Conservation (phyloP, 2,113 vertebrate species). For the Festucalex cinctus region DNA sequence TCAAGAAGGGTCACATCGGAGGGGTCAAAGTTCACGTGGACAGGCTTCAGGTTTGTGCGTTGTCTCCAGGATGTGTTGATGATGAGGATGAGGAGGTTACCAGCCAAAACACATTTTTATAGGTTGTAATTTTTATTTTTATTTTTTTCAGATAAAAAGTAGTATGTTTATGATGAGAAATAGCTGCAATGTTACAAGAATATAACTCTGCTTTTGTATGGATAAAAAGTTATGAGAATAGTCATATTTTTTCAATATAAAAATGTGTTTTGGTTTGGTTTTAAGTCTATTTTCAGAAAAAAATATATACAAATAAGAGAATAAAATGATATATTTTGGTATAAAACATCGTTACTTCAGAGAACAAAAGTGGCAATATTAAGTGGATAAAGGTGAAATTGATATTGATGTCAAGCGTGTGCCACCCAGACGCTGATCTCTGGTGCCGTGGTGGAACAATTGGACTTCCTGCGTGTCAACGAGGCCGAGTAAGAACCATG, state of each 20-base stretch:
- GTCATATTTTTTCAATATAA: too few relatives aligned
- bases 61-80: background rate
- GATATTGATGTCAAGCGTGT: background rate
- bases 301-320: too few relatives aligned
- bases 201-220: too few relatives aligned
- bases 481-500: constrained; percentile 83
- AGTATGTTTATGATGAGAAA: background rate
- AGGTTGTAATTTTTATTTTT: background rate
- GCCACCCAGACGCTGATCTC: constrained; percentile 90
- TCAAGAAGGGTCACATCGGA: constrained; percentile 89
- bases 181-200: too few relatives aligned
- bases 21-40: constrained; percentile 96
- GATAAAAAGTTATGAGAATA: too few relatives aligned
- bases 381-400: background rate
- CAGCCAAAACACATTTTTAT: background rate
- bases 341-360: too few relatives aligned
- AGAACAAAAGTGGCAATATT: too few relatives aligned
- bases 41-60: constrained; percentile 84
- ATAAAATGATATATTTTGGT: too few relatives aligned
- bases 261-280: too few relatives aligned
- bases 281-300: too few relatives aligned
- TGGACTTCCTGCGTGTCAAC: constrained; percentile 92
- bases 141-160: background rate
- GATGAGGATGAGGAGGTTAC: background rate
- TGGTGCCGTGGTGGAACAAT: constrained; percentile 91